Conservation (phyloP, 2,888 invertebrate genomes). For the Agonum fuliginosum region DNA sequence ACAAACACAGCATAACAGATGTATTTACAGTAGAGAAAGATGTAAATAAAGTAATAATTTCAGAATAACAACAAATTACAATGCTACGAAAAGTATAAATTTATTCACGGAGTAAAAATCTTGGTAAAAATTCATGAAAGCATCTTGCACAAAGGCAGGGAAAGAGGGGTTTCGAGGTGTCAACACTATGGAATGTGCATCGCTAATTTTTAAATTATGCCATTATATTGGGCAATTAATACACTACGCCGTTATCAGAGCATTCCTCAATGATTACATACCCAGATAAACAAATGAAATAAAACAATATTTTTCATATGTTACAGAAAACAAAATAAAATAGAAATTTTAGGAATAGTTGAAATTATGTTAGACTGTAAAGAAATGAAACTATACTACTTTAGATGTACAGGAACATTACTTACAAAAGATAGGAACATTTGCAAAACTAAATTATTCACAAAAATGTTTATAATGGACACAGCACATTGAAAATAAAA, state of each 20-base stretch:
- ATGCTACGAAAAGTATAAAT: constrained; percentile 17
- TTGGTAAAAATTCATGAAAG: constrained; percentile 43
- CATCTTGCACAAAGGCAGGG: constrained; percentile 29
- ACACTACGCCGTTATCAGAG: constrained; percentile 15
- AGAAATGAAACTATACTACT: neutral
- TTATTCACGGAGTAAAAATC: constrained; percentile 25
- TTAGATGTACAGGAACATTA: constrained; percentile 13
- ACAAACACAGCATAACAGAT: neutral
- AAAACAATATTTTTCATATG: constrained; percentile 39
- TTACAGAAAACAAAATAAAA: constrained; percentile 41
- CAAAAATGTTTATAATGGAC: constrained; percentile 56
- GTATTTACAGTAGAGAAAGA: neutral
- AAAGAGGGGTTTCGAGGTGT: constrained; percentile 50
- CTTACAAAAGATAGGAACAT: constrained; percentile 59
- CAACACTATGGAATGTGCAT: constrained; percentile 58
- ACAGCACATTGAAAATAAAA: constrained; percentile 59
- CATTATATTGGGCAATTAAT: constrained; percentile 41
- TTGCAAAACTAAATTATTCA: constrained; percentile 41
- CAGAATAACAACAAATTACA: neutral
- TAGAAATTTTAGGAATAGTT: constrained; percentile 35
- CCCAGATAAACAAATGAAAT: constrained; percentile 19
- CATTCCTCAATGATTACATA: constrained; percentile 42
- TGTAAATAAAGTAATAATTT: neutral
- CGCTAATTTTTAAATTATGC: constrained; percentile 55
- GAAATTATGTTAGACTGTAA: neutral